These are phyloP conservation scores for Ectemnius continuus DNA, from an alignment of 2,888 invertebrate genomes.

Conservation along the genomic window DNA sequence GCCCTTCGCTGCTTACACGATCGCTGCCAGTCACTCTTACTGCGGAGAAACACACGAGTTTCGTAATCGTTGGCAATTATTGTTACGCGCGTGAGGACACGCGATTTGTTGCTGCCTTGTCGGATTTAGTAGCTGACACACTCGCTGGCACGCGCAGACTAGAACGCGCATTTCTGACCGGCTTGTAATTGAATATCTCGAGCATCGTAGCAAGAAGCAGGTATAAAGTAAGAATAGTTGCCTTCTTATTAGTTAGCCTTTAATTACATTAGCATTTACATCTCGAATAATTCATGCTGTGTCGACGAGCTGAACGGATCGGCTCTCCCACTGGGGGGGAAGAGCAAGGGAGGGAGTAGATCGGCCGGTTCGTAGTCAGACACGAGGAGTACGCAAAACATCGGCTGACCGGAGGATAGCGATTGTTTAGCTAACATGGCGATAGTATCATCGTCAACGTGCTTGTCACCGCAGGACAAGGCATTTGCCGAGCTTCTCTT, in stretches of 20 bases:
- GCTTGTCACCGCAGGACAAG: slow-evolving; percentile 53
- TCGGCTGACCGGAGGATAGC: slow-evolving; percentile 1
- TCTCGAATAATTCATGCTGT: neutral
- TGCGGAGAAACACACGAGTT: too few relatives aligned
- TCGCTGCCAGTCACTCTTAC: too few relatives aligned
- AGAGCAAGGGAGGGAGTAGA: slow-evolving; percentile 10
- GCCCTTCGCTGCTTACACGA: too few relatives aligned
- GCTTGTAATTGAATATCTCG: too few relatives aligned
- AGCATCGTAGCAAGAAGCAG: too few relatives aligned
- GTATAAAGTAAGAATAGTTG: too few relatives aligned
- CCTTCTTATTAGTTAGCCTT: too few relatives aligned
- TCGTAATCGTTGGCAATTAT: too few relatives aligned
- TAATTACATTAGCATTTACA: too few relatives aligned
- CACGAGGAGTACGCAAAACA: slow-evolving; percentile 15
- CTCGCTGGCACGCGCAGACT: neutral
- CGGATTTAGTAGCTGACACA: neutral
- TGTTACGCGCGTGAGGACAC: too few relatives aligned
- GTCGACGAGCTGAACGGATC: neutral
- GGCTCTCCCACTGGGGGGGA: slow-evolving; percentile 1
- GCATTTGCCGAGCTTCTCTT: slow-evolving; percentile 46
- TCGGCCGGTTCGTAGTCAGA: neutral
- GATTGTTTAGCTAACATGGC: slow-evolving; percentile 56
- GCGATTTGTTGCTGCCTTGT: too few relatives aligned
- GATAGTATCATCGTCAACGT: slow-evolving; percentile 55
- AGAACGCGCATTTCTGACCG: too few relatives aligned